A percentile compares a stretch with the other conserved stretches of the same genome.
These are phyloP conservation scores for Ganaspis sp. DNA, from an alignment of 1,140 invertebrate genomes.

Conservation along the genomic window DNA sequence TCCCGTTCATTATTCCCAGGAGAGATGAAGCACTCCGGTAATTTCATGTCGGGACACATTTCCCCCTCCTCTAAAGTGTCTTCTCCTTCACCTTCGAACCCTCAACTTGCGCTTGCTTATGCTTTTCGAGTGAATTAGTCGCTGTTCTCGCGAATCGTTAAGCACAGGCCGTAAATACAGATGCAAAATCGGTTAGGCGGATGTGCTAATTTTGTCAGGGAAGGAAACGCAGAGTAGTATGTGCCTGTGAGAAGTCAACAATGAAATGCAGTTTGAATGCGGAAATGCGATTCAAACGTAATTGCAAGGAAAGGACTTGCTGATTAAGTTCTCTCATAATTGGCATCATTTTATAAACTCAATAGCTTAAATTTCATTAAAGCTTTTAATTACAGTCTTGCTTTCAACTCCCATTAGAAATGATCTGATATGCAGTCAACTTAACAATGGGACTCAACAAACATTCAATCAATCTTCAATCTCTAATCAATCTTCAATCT, in stretches of 20 bases:
- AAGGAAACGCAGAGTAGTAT: constrained; percentile 32
- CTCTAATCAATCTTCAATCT: too few species aligned
- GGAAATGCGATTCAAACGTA: constrained; percentile 38
- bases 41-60: constrained; percentile 48
- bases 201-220: constrained; percentile 44
- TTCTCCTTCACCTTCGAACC: constrained; percentile 29
- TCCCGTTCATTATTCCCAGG: constrained; percentile 54
- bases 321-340: constrained; percentile 1
- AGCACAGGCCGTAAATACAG: constrained; percentile 52
- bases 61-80: constrained; percentile 34
- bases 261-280: constrained; percentile 33
- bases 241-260: background rate
- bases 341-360: background rate
- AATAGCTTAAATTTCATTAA: background rate
- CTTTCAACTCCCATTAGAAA: too few species aligned
- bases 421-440: too few species aligned
- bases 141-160: constrained; percentile 49
- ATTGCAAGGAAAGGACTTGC: constrained; percentile 9
- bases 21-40: constrained; percentile 51
- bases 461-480: too few species aligned
- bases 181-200: constrained; percentile 51
- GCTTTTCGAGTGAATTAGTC: constrained; percentile 38
- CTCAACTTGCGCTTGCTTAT: constrained; percentile 29
- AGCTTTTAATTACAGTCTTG: too few species aligned
- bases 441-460: too few species aligned